Evolutionary conservation across 2,888 invertebrate species (phyloP).

Genomic region (Aspidapion aeneum): DNA sequence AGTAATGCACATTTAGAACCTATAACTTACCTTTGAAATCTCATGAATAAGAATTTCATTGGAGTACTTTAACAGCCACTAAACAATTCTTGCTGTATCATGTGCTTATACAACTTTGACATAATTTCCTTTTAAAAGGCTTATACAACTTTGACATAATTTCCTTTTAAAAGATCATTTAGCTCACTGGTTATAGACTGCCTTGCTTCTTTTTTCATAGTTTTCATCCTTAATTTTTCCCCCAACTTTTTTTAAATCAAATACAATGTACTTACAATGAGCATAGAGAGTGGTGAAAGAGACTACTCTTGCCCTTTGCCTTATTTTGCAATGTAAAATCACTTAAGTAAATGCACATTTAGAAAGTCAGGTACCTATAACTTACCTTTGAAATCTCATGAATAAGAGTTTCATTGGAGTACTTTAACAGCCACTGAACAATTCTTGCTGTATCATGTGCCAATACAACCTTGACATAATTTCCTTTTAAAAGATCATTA

Average conservation of each 20-base stretch:
- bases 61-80: slow-evolving; percentile 78
- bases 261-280: too few species aligned
- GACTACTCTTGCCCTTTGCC: too few species aligned
- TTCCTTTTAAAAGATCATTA: slow-evolving; percentile 59
- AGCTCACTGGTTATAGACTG: slow-evolving; percentile 58
- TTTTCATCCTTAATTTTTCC: slow-evolving; percentile 53
- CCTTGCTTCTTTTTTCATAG: slow-evolving; percentile 53
- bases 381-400: slow-evolving; percentile 59
- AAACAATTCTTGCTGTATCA: slow-evolving; percentile 85
- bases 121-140: slow-evolving; percentile 66
- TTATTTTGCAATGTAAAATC: too few species aligned
- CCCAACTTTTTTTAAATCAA: slow-evolving; percentile 61
- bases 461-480: slow-evolving; percentile 67
- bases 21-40: slow-evolving; percentile 60
- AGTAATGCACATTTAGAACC: too few species aligned
- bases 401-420: slow-evolving; percentile 62
- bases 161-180: slow-evolving; percentile 57
- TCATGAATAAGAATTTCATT: slow-evolving; percentile 61
- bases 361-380: too few species aligned
- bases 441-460: slow-evolving; percentile 88
- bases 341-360: too few species aligned
- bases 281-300: too few species aligned
- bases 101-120: slow-evolving; percentile 74
- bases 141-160: slow-evolving; percentile 67
- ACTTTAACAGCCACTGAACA: slow-evolving; percentile 82